Conservation (phyloP, 2,113 vertebrate species). For the Myrmophylax atrothorax region DNA sequence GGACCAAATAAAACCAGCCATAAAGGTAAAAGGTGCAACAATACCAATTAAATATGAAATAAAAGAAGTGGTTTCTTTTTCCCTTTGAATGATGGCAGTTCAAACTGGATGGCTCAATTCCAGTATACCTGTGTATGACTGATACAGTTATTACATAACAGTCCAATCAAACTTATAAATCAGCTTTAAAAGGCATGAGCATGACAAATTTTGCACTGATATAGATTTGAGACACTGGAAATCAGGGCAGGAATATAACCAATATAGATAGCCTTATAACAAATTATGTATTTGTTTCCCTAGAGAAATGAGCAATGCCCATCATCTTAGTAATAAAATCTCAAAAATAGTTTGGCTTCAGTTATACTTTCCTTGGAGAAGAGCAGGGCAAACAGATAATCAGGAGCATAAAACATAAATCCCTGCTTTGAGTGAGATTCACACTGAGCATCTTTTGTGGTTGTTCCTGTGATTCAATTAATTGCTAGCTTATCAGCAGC, state of each 20-base stretch:
- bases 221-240: background rate
- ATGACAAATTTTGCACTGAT: background rate
- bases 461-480: background rate
- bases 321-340: background rate
- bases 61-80: background rate
- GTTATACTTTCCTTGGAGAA: background rate
- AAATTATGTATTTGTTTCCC: background rate
- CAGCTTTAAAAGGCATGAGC: background rate
- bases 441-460: background rate
- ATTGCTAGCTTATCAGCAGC: background rate
- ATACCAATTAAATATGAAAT: background rate
- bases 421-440: background rate
- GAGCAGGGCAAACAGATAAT: background rate
- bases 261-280: background rate
- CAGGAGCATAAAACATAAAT: background rate
- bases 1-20: background rate
- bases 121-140: background rate
- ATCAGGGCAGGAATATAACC: background rate
- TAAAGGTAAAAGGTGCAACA: background rate
- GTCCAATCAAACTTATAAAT: background rate
- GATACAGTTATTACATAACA: background rate
- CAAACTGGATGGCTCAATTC: background rate
- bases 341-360: background rate
- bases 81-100: background rate
- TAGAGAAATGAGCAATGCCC: background rate